Conservation (phyloP, 2,888 invertebrate species). For the Leucophenga montana region DNA sequence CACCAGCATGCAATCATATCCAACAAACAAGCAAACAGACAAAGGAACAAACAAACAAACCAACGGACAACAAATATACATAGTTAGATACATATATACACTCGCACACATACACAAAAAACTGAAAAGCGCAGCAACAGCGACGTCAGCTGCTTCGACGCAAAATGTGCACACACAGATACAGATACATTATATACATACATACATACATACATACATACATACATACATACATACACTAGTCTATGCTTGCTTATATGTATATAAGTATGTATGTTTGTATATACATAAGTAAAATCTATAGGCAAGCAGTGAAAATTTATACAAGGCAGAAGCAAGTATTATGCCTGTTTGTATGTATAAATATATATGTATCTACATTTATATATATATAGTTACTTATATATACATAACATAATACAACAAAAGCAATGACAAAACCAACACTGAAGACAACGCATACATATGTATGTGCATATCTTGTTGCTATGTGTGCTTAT, state of each 20-base stretch:
- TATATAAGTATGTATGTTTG: too few species aligned
- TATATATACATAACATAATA: constrained; percentile 24
- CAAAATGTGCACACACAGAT: constrained; percentile 22
- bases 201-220: constrained; percentile 21
- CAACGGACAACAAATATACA: constrained; percentile 13
- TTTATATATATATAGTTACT: constrained; percentile 29
- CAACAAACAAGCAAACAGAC: background rate
- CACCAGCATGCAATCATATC: constrained; percentile 25
- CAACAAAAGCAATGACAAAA: too few species aligned
- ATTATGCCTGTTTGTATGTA: constrained; percentile 4
- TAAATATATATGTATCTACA: constrained; percentile 31
- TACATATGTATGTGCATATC: constrained; percentile 13
- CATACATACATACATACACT: constrained; percentile 26
- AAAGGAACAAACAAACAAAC: constrained; percentile 24
- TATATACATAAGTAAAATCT: constrained; percentile 1
- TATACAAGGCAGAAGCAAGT: constrained; percentile 3
- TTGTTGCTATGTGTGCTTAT: constrained; percentile 13
- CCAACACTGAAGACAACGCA: background rate
- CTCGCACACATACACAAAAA: constrained; percentile 41
- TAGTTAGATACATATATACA: background rate
- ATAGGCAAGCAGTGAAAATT: background rate
- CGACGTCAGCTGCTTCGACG: constrained; percentile 18
- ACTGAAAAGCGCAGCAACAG: constrained; percentile 29
- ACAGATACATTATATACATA: background rate
- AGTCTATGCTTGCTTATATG: too few species aligned